A percentile compares a stretch with the other conserved stretches of the same genome.
Evolutionary conservation across 2,113 vertebrate genomes (phyloP).

Genomic region (Helogale parvula): DNA sequence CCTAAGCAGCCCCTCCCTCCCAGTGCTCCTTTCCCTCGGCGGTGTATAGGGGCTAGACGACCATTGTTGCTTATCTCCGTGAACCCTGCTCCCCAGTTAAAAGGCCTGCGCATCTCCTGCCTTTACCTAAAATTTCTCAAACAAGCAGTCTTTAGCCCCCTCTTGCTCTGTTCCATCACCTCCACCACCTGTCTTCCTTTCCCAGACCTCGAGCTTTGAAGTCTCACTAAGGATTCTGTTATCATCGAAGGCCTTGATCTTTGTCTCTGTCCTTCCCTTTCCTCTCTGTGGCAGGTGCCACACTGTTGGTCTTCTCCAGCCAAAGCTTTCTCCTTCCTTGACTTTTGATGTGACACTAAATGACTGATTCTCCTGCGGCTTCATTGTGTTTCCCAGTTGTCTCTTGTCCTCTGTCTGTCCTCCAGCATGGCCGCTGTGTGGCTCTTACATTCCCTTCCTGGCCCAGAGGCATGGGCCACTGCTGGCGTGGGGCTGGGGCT

Average conservation of each 20-base stretch:
- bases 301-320: not conserved
- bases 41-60: not conserved
- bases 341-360: not conserved
- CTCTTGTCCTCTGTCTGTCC: not conserved
- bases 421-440: rapidly evolving
- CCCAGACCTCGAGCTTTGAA: not conserved
- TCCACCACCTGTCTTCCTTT: not conserved
- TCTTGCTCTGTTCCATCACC: not conserved
- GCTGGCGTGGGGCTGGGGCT: not conserved
- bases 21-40: not conserved
- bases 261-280: not conserved
- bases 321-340: not conserved
- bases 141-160: not conserved
- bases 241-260: not conserved
- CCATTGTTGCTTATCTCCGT: not conserved
- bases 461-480: not conserved
- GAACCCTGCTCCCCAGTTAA: not conserved
- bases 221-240: not conserved
- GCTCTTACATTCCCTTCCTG: not conserved
- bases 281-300: not conserved
- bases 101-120: not conserved
- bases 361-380: rapidly evolving
- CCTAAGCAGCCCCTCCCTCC: not conserved
- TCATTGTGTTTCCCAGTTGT: not conserved
- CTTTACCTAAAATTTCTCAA: not conserved